A percentile compares a stretch with the other conserved stretches of the same genome.
Conservation (phyloP, 2,888 invertebrate species). For the Epinotia brunnichana region DNA sequence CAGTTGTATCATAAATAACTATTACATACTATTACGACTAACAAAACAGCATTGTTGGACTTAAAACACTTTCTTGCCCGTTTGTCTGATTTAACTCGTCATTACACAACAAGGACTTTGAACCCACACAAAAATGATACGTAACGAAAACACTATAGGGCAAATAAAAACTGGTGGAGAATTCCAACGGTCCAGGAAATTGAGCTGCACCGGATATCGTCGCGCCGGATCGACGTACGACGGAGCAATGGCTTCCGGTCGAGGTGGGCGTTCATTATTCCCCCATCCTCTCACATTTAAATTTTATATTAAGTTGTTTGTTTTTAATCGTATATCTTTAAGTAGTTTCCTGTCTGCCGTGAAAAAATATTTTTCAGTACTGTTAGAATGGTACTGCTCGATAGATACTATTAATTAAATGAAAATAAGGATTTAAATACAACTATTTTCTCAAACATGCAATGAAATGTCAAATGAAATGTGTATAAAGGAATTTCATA, state of each 20-base stretch:
- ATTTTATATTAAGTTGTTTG: slow-evolving; percentile 53
- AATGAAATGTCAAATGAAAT: no score
- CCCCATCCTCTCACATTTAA: slow-evolving; percentile 62
- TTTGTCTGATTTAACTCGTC: background rate
- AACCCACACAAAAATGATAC: slow-evolving; percentile 53
- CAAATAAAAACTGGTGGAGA: slow-evolving; percentile 71
- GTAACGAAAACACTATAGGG: slow-evolving; percentile 61
- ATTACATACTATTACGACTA: no score
- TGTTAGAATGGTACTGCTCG: background rate
- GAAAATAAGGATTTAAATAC: background rate
- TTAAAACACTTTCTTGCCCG: no score
- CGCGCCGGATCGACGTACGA: slow-evolving; percentile 78
- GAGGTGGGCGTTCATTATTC: slow-evolving; percentile 75
- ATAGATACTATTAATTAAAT: slow-evolving; percentile 1
- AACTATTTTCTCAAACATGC: no score
- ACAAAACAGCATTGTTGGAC: no score
- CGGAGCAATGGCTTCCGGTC: slow-evolving; percentile 75
- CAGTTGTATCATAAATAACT: no score
- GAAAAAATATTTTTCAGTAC: background rate
- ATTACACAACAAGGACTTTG: background rate
- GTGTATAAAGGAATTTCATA: no score
- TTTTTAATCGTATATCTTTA: slow-evolving; percentile 26
- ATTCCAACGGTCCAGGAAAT: slow-evolving; percentile 77
- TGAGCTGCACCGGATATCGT: slow-evolving; percentile 82
- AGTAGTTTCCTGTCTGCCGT: background rate